Evolutionary conservation across 2,113 vertebrate species (phyloP).

Genomic region (Salvelinus sp.): DNA sequence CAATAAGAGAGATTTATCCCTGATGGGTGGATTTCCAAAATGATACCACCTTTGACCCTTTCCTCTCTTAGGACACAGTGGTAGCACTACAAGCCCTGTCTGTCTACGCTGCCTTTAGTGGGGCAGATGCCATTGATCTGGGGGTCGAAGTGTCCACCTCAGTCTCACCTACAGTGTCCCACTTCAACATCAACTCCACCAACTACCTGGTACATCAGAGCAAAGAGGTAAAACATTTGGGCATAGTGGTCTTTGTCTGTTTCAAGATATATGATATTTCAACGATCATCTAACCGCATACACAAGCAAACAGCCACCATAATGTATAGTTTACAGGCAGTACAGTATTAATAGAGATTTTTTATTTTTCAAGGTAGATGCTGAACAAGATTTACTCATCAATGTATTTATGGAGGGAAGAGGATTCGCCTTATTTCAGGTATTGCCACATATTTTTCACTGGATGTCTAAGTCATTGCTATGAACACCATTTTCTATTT

Average conservation of each 20-base stretch:
- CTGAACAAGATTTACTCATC: slow-evolving; percentile 61
- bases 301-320: background rate
- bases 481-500: no score
- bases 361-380: slow-evolving; percentile 70
- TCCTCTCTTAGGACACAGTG: slow-evolving; percentile 78
- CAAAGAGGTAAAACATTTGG: slow-evolving; percentile 70
- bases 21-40: background rate
- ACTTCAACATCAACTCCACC: slow-evolving; percentile 68
- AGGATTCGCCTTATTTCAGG: slow-evolving; percentile 88
- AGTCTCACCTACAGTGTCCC: slow-evolving; percentile 33
- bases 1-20: background rate
- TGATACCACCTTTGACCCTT: background rate
- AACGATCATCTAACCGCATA: no score
- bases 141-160: slow-evolving; percentile 58
- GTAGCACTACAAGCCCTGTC: slow-evolving; percentile 85
- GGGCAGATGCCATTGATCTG: slow-evolving; percentile 70
- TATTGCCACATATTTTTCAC: slow-evolving; percentile 32
- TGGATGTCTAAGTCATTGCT: no score
- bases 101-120: slow-evolving; percentile 73
- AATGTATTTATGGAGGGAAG: slow-evolving; percentile 71
- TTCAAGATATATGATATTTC: background rate
- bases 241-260: background rate
- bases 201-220: slow-evolving; percentile 74
- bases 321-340: no score
- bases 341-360: no score